Evolutionary conservation across 2,797 vertebrate genomes (phyloP), one percentile per base, ranked within the genome.

Genomic region (Typhlichthys subterraneus): DNA sequence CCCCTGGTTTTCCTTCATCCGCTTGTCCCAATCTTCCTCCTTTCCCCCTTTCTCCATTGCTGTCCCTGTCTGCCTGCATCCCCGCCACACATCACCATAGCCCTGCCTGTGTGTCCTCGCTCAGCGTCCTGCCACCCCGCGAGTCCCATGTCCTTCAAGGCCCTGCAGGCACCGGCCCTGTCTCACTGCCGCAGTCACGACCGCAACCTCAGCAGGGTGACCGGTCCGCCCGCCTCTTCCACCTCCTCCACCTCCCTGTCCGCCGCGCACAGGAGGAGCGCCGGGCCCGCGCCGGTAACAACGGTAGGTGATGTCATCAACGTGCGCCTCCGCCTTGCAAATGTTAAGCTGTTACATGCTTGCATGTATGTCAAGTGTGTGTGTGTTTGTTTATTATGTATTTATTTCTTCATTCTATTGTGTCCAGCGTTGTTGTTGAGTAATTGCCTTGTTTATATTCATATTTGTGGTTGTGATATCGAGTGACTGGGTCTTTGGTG

Each of bases 41-140:
- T 23, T 52, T 17, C 63, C 45, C 38, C 57, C 48, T 14, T 73
- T 59, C 60, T 59, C 68, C 62, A 65, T 61, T 75, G 55, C 31
- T 0, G 54, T 55, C 11, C 57, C 65, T 59, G 60, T 23, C 52
- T 0, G 61, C 17, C 23, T 63, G 75, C 61, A 2, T 12, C 67
- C 60, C 62, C 69, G 17, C 63, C 75, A 57, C 57, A 66, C 83
- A 75, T 91, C 79, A 91, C 81, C 4, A 57, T 94, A 98, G 96
- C 95, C 91, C 94, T 95, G 92, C 97, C 95, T 94, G 87, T 99
- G 93, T 99, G 97, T 98, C 97, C 97, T 92, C 97, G 97, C 95
- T 99, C 97, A 98, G 97, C 95, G 78, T 99, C 97, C 92, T 98
- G 95, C 94, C 97, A 97, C 89, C 95, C 95, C 83, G 92, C 94